Base-by-base conservation (phyloP, 1,140 invertebrate species). In the Cydia fagiglandana region DNA sequence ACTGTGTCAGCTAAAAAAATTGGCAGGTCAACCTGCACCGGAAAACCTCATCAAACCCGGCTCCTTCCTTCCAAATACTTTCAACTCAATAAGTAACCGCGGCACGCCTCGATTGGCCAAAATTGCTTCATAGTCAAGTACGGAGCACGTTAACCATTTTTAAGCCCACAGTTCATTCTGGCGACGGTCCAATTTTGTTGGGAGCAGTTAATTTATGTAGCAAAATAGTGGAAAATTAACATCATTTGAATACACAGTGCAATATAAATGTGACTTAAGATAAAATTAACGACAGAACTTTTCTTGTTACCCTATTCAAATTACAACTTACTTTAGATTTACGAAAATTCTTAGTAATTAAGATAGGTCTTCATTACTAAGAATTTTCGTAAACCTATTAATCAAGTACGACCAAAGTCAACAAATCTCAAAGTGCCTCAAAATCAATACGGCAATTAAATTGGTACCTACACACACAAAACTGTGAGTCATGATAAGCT, bases 91-190 rank as follows among this genome's bases (percentile, higher is more conserved):
- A 70, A 70, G 66, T 70, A 70, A 70, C 2, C 66, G 13, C n/a
- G 66, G 66, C 66, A 70, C 66, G 66, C 66, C 66, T 38, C 66
- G n/a, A 70, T 70, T 38, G 66, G 13, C 66, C 34, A 70, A 70
- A 70, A 70, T 70, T 70, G 38, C 66, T 41, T 38, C 66, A 41
- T 41, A 10, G 66, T 30, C 9, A 70, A 70, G 66, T 61, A 61
- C 56, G 17, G 2, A 1, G 56, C 24, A n/a, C 56, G 20, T 24
- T 61, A 24, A 41, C 66, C 38, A 41, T 70, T 70, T 38, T 38
- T 70, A 70, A 70, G 66, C 34, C 66, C 66, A 70, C 66, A 17
- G 34, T 45, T 70, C 66, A 70, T 70, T 70, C 17, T 70, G 66
- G 66, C 66, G 34, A 38, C 38, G 30, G 30, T 41, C 66, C 66